Conservation (phyloP, 1,140 invertebrate genomes). For the Eriocheir sinensis region DNA sequence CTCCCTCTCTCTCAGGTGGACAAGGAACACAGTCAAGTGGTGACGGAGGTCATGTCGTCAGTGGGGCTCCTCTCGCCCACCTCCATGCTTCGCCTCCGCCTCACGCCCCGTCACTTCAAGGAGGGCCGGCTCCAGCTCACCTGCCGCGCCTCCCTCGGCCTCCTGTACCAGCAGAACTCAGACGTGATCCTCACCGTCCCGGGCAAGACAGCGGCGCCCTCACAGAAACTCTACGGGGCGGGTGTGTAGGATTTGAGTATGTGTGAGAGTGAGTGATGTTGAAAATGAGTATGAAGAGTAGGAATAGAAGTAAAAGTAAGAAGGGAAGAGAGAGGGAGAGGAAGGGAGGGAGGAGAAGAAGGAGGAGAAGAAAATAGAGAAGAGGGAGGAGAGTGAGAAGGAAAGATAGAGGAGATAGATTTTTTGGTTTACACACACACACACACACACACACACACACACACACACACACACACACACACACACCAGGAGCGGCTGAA, state of each 20-base stretch:
- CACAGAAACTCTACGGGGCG: slow-evolving; percentile 63
- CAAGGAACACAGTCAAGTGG: slow-evolving; percentile 8
- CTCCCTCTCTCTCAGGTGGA: slow-evolving; percentile 24
- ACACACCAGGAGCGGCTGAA: neutral
- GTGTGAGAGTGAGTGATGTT: neutral
- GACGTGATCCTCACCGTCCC: neutral
- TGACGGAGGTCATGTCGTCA: neutral
- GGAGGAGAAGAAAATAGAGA: too few relatives aligned
- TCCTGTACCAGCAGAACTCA: slow-evolving; percentile 48
- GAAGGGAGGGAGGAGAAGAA: too few relatives aligned
- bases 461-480: neutral
- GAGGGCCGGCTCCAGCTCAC: slow-evolving; percentile 45
- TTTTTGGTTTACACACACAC: too few relatives aligned
- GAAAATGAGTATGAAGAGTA: neutral
- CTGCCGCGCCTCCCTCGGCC: slow-evolving; percentile 47
- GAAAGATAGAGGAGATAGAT: too few relatives aligned
- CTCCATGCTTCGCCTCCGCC: slow-evolving; percentile 42
- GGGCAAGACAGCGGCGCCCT: slow-evolving; percentile 59
- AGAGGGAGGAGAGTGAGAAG: too few relatives aligned
- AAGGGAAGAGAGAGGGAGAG: too few relatives aligned
- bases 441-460: too few relatives aligned
- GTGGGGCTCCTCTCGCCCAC: slow-evolving; percentile 42
- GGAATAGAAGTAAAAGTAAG: too few relatives aligned
- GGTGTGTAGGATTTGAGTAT: neutral
- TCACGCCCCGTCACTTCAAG: slow-evolving; percentile 43